Base-by-base conservation (phyloP, 2,888 invertebrate genomes). In the Drosophila helvetica region DNA sequence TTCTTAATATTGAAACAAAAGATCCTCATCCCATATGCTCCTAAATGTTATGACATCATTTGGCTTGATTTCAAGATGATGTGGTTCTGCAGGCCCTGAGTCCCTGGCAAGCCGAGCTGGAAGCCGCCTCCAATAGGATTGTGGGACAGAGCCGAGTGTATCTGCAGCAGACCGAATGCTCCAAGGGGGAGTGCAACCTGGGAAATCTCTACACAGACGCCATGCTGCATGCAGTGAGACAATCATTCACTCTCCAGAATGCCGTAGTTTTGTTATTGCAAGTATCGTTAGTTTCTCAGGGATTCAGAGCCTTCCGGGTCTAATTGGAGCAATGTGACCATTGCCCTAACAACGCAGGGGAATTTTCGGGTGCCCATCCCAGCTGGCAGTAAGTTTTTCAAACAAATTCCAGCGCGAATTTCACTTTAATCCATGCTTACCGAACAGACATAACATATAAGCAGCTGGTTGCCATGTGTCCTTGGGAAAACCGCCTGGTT, bases 401-500 rank as follows among this genome's bases (percentile, higher is more conserved):
- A 6, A n/a, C 38, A n/a, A n/a, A 9, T 18, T 18, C n/a, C 15
- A 12, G 9, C 46, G 2, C n/a, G 2, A 3, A 18, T 33, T 33
- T n/a, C 5, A n/a, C 12, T 8, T n/a, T 4, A 6, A 15, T 9
- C 9, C 0, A 2, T 9, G 27, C 27, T n/a, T 43, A 25, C 45
- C 12, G 22, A 12, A 0, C 38, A 96, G 96, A 94, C 3, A 93
- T 96, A 17, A 96, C 95, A 1, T 95, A 94, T 33, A 95, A 94
- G 64, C 95, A 95, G 61, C 86, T 97, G 4, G 91, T 95, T 7
- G 94, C 94, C 80, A 93, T 95, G 15, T 93, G 95, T 74, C 97
- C 97, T 1, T 97, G 97, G 90, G 94, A 94, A 83, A 96, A 97
- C 91, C 94, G 94, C 59, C 93, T 96, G 65, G 95, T 96, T 82